Conservation (phyloP, 1,140 invertebrate species). For the Formica exsecta region DNA sequence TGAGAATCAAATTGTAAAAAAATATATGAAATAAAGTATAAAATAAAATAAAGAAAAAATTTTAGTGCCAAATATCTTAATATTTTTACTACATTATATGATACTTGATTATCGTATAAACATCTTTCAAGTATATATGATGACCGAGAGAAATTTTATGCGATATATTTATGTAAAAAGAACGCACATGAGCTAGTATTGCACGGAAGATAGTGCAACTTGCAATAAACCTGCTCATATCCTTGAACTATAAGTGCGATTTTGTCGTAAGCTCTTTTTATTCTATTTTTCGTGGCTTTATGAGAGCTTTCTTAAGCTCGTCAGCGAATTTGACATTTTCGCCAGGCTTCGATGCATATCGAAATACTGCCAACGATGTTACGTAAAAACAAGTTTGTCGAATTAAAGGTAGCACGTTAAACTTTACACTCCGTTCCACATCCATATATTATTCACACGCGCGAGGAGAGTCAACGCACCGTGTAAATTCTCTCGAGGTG, state of each 20-base stretch:
- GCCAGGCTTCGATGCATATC: not conserved
- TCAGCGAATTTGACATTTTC: slow-evolving; percentile 41
- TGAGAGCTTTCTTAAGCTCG: not conserved
- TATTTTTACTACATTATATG: not conserved
- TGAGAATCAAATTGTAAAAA: not conserved
- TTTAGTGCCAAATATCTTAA: not conserved
- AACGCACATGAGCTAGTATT: not conserved
- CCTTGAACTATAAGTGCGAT: not conserved
- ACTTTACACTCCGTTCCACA: slow-evolving; percentile 36
- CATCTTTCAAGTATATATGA: not conserved
- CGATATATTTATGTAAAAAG: not conserved
- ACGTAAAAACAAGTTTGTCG: slow-evolving; percentile 61
- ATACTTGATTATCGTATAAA: not conserved
- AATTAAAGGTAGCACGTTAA: slow-evolving; percentile 47
- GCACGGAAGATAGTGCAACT: not conserved
- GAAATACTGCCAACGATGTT: slow-evolving; percentile 48
- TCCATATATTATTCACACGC: slow-evolving; percentile 29
- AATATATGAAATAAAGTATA: not conserved
- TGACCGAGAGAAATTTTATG: not conserved
- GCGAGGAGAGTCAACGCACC: not conserved
- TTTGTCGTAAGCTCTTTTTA: not conserved
- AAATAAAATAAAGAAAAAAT: not conserved
- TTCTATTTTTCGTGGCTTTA: not conserved
- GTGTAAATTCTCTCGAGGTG: slow-evolving; percentile 36
- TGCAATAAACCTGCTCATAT: not conserved